Evolutionary conservation across 2,888 invertebrate genomes (phyloP).

Genomic region (Phrixothrix hirtus): DNA sequence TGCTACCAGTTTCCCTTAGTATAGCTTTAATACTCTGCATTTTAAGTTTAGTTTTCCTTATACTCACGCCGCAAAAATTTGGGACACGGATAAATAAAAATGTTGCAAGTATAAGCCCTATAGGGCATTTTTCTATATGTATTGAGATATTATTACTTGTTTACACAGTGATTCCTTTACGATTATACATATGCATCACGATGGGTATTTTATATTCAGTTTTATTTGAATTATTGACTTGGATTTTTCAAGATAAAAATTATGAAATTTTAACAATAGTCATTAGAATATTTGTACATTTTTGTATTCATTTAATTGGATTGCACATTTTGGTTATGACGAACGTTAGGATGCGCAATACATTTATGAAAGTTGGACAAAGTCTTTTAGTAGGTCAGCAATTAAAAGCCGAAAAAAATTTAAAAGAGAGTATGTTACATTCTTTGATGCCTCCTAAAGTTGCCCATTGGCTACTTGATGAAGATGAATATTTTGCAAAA

Average conservation of each 20-base stretch:
- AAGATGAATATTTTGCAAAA: conserved; percentile 66
- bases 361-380: conserved; percentile 96
- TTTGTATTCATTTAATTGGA: conserved; percentile 90
- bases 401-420: conserved; percentile 88
- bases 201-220: conserved; percentile 83
- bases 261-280: conserved; percentile 58
- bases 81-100: conserved; percentile 33
- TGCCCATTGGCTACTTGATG: conserved; percentile 81
- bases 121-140: conserved; percentile 82
- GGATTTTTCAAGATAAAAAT: conserved; percentile 40
- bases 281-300: conserved; percentile 77
- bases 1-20: conserved; percentile 71
- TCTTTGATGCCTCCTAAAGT: conserved; percentile 97
- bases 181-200: conserved; percentile 80
- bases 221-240: conserved; percentile 77
- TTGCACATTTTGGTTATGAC: conserved; percentile 92
- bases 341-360: conserved; percentile 89
- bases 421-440: conserved; percentile 96
- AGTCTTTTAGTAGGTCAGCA: conserved; percentile 87
- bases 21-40: conserved; percentile 72
- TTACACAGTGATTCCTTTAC: conserved; percentile 92
- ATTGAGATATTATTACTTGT: conserved; percentile 87
- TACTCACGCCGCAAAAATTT: conserved; percentile 55
- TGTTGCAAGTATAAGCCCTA: conserved; percentile 66
- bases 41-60: conserved; percentile 69